Conservation (phyloP, 2,113 vertebrate genomes). For the Hippocampus zosterae region DNA sequence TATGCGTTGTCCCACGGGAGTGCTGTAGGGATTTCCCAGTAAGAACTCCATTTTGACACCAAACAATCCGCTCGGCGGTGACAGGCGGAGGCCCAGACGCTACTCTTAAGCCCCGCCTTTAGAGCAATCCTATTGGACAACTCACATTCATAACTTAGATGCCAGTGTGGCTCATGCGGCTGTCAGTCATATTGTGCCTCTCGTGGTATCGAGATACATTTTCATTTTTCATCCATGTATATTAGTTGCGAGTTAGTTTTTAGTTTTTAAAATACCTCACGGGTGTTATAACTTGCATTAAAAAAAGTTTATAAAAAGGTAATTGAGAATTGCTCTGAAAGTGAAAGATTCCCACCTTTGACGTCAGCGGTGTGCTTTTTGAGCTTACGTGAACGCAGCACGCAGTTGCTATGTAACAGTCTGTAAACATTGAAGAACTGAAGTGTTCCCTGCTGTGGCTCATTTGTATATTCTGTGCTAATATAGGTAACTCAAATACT, state of each 20-base stretch:
- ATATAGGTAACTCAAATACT: background rate
- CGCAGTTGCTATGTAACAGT: slow-evolving; percentile 61
- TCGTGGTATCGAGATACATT: slow-evolving; percentile 24
- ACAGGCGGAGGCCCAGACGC: slow-evolving; percentile 42
- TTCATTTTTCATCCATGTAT: background rate
- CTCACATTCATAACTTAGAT: background rate
- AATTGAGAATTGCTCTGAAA: background rate
- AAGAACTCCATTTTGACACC: slow-evolving; percentile 98
- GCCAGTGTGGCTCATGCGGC: slow-evolving; percentile 20
- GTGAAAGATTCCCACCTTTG: too few species aligned
- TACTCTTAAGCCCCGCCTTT: slow-evolving; percentile 40
- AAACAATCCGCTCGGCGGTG: slow-evolving; percentile 68
- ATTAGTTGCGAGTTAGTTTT: background rate
- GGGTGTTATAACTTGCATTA: background rate
- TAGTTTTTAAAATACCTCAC: background rate
- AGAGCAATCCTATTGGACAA: slow-evolving; percentile 39
- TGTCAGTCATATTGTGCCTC: slow-evolving; percentile 25
- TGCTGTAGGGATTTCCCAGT: slow-evolving; percentile 96
- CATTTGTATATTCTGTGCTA: background rate
- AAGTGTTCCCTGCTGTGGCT: background rate
- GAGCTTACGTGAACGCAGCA: slow-evolving; percentile 39
- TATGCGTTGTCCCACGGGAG: slow-evolving; percentile 92
- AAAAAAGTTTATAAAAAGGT: background rate
- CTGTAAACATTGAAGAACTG: slow-evolving; percentile 19
- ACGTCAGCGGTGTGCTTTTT: background rate